Evolutionary conservation across 1,140 invertebrate species (phyloP), one percentile per base, ranked within the genome.

Genomic region (Anagrus nilaparvatae): DNA sequence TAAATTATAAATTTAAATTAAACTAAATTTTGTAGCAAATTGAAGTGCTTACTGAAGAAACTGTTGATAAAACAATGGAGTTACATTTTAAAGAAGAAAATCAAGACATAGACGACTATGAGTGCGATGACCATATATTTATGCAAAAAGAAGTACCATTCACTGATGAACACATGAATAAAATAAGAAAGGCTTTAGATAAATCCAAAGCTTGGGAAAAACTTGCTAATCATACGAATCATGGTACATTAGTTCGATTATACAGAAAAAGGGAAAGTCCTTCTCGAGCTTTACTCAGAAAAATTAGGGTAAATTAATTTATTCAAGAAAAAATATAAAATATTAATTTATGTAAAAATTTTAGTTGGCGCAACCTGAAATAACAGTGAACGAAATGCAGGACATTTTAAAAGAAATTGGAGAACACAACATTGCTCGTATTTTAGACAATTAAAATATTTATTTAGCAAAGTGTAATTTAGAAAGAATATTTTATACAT

Each of bases 151-250:
- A 34, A 0, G 45, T 43, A 9, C 33, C 46, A 40, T 40, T 63
- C 21, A 51, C 44, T 5, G 29, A 48, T 23, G 47, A 52, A 5
- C 39, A 51, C 4, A 53, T 60, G 17, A 30, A 55, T 7, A 35
- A 52, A 32, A 44, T 69, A 7, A 52, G 51, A 1, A 8, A 7
- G 1, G 51, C 68, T 34, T 37, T 68, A 9, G 60, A 68, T 23
- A 51, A 52, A 44, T 59, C 64, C 12, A 35, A 50, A 35, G 60
- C 53, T 0, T 69, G 67, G 67, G 46, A 54, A 21, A 58, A 57
- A 46, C 49, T 69, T 5, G 61, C 58, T 1, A 50, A 59, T 16
- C 43, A 54, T 40, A 55, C 61, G 5, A 56, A 60, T 5, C 52
- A 58, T 23, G 54, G 58, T n/a, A 61, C 57, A 37, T 43, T 69